Evolutionary conservation across 2,113 vertebrate genomes (phyloP).

Genomic region (Formicarius rufipectus): DNA sequence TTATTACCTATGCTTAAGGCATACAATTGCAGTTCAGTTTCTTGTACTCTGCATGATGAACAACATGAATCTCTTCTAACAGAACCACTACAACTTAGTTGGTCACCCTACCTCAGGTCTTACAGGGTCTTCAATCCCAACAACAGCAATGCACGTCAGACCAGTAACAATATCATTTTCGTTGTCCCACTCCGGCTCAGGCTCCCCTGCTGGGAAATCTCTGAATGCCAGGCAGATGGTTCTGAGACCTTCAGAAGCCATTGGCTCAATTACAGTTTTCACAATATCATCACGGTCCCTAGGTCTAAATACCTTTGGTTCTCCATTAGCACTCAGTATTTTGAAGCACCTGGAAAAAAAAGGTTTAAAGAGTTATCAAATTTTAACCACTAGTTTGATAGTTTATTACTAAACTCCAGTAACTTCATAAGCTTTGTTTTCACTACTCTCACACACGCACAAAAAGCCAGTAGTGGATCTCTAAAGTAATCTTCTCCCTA

Average conservation of each 20-base stretch:
- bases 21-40: neutral
- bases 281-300: conserved; percentile 93
- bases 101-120: conserved; percentile 85
- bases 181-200: conserved; percentile 96
- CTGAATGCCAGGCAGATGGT: conserved; percentile 97
- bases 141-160: conserved; percentile 93
- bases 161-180: conserved; percentile 92
- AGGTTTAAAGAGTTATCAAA: neutral
- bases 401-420: neutral
- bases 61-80: neutral
- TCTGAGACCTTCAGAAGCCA: conserved; percentile 97
- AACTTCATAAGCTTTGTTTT: neutral
- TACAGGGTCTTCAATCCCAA: conserved; percentile 98
- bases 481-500: neutral
- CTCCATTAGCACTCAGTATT: conserved; percentile 89
- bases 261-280: conserved; percentile 96
- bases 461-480: neutral
- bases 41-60: neutral
- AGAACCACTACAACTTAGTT: neutral
- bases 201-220: conserved; percentile 90
- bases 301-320: conserved; percentile 91
- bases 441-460: neutral
- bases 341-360: conserved; percentile 89
- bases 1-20: conserved; percentile 20
- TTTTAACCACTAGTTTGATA: neutral